phyloP scores from a whole-genome alignment of 2,113 vertebrate genomes.

The Artemisiospiza belli region DNA sequence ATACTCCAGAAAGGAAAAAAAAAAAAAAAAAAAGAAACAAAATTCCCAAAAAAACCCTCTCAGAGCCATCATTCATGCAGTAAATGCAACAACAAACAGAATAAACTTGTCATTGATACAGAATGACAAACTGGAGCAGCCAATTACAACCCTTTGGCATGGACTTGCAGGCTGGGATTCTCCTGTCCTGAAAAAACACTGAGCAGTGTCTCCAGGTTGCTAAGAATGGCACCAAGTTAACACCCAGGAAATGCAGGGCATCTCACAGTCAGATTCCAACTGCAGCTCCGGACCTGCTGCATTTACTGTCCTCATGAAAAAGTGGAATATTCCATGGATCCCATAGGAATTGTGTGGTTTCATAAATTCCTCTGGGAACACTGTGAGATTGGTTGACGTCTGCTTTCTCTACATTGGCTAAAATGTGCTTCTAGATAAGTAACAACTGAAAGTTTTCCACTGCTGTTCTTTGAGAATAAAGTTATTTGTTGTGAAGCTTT shows the following conservation, averaged over 20 bases:
- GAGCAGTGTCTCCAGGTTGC: neutral
- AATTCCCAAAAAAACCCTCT: neutral
- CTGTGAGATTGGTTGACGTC: neutral
- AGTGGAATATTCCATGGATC: neutral
- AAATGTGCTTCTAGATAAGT: neutral
- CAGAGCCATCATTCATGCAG: neutral
- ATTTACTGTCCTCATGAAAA: neutral
- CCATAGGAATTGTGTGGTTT: neutral
- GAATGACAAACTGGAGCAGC: neutral
- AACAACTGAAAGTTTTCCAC: neutral
- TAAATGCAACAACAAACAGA: neutral
- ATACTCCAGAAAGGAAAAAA: neutral
- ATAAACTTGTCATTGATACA: neutral
- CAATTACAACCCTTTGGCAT: neutral
- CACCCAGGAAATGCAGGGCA: neutral
- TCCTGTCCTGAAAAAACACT: fast-evolving
- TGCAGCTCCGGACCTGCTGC: neutral
- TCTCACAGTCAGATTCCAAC: neutral
- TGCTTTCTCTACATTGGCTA: neutral
- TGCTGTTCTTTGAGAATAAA: neutral
- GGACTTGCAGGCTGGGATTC: neutral
- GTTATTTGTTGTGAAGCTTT: neutral
- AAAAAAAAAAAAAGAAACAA: no score
- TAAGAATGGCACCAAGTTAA: neutral
- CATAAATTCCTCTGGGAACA: neutral